Evolutionary conservation across 53 echinoderm and acorn worm species (phyloP).

Genomic region (Actinopyga echinites): DNA sequence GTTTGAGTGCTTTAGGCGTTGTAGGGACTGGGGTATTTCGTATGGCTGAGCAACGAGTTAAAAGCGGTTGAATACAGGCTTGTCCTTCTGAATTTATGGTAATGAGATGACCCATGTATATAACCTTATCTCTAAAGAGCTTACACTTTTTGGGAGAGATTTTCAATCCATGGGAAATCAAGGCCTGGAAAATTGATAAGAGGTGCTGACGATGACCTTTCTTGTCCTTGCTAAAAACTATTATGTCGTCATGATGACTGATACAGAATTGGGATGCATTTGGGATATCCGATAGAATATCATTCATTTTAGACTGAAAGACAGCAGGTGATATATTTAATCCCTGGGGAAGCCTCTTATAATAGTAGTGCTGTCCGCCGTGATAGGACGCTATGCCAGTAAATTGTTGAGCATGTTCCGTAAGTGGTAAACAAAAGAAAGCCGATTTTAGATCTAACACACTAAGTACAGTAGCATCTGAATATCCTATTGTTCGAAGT

Average conservation of each 20-base stretch:
- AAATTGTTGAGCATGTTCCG: too few relatives aligned
- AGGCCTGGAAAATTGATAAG: not conserved
- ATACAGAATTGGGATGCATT: too few relatives aligned
- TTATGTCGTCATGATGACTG: slow-evolving; percentile 30
- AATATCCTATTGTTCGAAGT: not conserved
- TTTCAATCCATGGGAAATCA: slow-evolving; percentile 19
- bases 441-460: slow-evolving; percentile 9
- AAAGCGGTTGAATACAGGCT: slow-evolving; percentile 7
- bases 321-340: too few relatives aligned
- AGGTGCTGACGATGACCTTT: not conserved
- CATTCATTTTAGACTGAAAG: slow-evolving; percentile 4
- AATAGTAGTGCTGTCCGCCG: too few relatives aligned
- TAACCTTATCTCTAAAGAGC: not conserved
- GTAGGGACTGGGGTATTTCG: slow-evolving; percentile 5
- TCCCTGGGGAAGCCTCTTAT: too few relatives aligned
- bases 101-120: slow-evolving; percentile 25
- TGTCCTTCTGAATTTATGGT: slow-evolving; percentile 11
- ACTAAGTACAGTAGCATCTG: not conserved
- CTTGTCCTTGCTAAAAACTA: slow-evolving; percentile 1
- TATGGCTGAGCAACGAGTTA: not conserved
- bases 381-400: too few relatives aligned
- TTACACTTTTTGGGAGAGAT: slow-evolving; percentile 26
- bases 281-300: not conserved
- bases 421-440: slow-evolving; percentile 3
- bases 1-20: not conserved